Conservation (phyloP, 2,113 vertebrate species). For the Narcine bancroftii region DNA sequence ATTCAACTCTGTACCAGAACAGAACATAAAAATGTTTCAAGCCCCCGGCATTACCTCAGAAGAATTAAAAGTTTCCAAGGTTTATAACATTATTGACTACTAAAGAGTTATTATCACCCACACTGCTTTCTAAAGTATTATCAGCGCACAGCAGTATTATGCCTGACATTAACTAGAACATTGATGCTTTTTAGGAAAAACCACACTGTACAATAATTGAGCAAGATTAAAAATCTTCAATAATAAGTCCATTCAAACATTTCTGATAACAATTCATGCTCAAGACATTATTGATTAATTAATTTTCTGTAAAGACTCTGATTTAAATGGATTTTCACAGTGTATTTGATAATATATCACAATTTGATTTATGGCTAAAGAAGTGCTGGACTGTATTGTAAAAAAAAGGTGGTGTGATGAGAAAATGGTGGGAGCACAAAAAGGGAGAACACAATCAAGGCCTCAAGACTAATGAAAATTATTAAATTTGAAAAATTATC, state of each 20-base stretch:
- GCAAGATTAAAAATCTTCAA: neutral
- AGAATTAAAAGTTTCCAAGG: neutral
- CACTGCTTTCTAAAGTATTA: neutral
- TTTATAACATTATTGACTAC: neutral
- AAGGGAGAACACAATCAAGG: neutral
- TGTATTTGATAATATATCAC: neutral
- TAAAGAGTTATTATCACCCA: neutral
- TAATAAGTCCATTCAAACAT: too few species aligned
- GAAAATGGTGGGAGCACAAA: neutral
- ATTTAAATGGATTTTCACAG: neutral
- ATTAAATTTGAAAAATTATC: too few species aligned
- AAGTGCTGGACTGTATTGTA: neutral
- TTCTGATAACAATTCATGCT: neutral
- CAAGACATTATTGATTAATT: neutral
- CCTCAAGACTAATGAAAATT: neutral
- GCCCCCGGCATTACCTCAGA: neutral
- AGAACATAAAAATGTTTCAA: neutral
- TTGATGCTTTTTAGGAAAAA: neutral
- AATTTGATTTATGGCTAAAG: neutral
- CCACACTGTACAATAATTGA: neutral
- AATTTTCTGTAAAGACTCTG: too few species aligned
- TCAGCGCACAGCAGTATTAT: neutral
- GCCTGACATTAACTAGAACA: neutral
- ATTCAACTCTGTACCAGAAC: neutral
- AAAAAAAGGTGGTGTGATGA: neutral